Conservation (phyloP, 2,888 invertebrate genomes). For the Seira musarum region DNA sequence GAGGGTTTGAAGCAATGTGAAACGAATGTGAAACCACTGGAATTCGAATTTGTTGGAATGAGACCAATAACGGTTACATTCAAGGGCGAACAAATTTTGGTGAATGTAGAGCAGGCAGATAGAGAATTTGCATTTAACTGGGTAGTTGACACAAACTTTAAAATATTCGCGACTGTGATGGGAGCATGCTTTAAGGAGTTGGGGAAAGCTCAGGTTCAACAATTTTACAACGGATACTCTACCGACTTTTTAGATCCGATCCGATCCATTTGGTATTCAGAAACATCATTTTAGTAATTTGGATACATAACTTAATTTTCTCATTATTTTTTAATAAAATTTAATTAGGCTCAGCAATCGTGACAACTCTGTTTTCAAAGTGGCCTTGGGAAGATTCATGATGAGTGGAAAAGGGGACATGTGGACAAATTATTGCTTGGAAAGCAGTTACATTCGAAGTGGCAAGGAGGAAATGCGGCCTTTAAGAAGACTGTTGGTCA, state of each 20-base stretch:
- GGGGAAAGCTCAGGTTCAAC: constrained; percentile 30
- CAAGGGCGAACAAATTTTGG: constrained; percentile 17
- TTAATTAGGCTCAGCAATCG: constrained; percentile 50
- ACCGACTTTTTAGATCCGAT: constrained; percentile 46
- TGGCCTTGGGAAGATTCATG: constrained; percentile 50
- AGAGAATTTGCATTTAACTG: constrained; percentile 59
- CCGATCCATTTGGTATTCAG: constrained; percentile 50
- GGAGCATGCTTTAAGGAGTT: constrained; percentile 41
- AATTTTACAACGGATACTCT: constrained; percentile 53
- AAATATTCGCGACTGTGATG: constrained; percentile 58
- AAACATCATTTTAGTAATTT: background rate
- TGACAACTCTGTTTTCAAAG: constrained; percentile 50
- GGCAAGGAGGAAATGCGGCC: constrained; percentile 50
- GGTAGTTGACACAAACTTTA: constrained; percentile 57
- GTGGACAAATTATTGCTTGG: constrained; percentile 56
- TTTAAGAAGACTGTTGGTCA: constrained; percentile 58
- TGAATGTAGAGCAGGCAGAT: constrained; percentile 58
- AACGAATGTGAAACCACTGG: background rate
- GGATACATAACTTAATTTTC: too few relatives aligned
- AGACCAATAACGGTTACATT: background rate
- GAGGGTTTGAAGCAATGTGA: background rate
- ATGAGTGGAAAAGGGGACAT: constrained; percentile 32
- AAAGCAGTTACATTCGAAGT: constrained; percentile 43
- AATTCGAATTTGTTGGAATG: constrained; percentile 8
- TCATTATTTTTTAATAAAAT: background rate